Conservation (phyloP, 2,113 vertebrate genomes). For the Excalfactoria chinensis region DNA sequence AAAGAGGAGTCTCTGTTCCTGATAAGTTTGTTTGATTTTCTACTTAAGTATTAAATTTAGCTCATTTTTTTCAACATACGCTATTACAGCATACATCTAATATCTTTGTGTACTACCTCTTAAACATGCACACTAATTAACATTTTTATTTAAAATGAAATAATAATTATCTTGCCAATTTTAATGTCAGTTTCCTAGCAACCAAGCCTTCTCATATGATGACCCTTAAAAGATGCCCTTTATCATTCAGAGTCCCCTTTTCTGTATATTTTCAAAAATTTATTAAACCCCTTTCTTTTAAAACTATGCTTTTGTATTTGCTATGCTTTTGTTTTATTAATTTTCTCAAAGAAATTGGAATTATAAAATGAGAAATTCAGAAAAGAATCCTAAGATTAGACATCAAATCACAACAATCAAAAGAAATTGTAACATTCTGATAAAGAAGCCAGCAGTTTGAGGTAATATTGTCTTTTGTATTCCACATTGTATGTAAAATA, state of each 20-base stretch:
- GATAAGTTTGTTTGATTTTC: not conserved
- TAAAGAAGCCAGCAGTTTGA: not conserved
- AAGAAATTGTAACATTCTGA: not conserved
- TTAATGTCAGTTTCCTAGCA: slow-evolving; percentile 59
- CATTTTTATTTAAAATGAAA: slow-evolving; percentile 20
- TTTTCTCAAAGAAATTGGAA: not conserved
- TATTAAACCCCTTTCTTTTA: not conserved
- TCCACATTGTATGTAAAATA: not conserved
- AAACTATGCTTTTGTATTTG: not conserved
- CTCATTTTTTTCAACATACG: not conserved
- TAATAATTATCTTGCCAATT: not conserved
- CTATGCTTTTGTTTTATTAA: not conserved
- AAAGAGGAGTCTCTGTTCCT: not conserved
- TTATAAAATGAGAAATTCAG: not conserved
- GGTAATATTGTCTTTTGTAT: not conserved
- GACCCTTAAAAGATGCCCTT: not conserved
- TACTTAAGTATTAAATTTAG: not conserved
- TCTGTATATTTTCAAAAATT: not conserved
- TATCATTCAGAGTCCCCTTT: not conserved
- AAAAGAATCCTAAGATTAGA: not conserved
- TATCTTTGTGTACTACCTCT: not conserved
- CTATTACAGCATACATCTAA: not conserved
- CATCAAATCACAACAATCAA: not conserved
- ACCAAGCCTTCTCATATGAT: not conserved
- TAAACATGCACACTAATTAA: slow-evolving; percentile 34